Evolutionary conservation across 2,113 vertebrate genomes (phyloP).

Genomic region (Peromyscus maniculatus): DNA sequence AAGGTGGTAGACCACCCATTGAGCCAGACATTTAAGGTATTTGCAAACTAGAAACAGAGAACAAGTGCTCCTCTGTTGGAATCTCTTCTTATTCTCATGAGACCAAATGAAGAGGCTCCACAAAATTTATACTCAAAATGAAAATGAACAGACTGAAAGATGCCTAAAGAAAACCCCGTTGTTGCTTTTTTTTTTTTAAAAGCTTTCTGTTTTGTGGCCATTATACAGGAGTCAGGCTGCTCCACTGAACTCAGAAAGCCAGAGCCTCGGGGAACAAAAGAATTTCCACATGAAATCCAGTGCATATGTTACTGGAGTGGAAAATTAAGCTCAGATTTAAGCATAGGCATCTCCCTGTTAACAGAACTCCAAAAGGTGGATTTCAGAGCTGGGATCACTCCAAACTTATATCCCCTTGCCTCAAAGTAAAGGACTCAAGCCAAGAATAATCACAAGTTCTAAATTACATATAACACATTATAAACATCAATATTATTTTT

Average conservation of each 20-base stretch:
- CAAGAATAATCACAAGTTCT: slow-evolving; percentile 34
- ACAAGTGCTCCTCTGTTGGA: background rate
- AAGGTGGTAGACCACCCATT: background rate
- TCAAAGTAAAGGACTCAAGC: slow-evolving; percentile 64
- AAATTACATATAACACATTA: slow-evolving; percentile 29
- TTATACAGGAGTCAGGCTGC: background rate
- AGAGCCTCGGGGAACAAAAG: background rate
- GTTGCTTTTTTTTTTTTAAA: background rate
- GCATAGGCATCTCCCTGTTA: background rate
- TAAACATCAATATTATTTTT: slow-evolving; percentile 78
- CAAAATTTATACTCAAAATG: background rate
- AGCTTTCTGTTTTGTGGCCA: slow-evolving; percentile 8
- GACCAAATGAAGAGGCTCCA: background rate
- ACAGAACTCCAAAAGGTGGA: background rate
- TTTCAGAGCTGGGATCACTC: slow-evolving; percentile 13
- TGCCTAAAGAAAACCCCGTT: background rate
- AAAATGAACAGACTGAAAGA: slow-evolving; percentile 11
- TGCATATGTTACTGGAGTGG: background rate
- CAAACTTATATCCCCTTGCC: background rate
- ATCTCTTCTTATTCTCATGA: background rate
- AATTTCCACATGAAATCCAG: slow-evolving; percentile 28
- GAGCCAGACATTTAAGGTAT: background rate
- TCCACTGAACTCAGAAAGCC: slow-evolving; percentile 7
- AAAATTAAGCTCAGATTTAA: slow-evolving; percentile 30
- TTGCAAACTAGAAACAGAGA: slow-evolving; percentile 26